phyloP scores from a whole-genome alignment of 1,140 invertebrate species.

The Vollenhovia emeryi region DNA sequence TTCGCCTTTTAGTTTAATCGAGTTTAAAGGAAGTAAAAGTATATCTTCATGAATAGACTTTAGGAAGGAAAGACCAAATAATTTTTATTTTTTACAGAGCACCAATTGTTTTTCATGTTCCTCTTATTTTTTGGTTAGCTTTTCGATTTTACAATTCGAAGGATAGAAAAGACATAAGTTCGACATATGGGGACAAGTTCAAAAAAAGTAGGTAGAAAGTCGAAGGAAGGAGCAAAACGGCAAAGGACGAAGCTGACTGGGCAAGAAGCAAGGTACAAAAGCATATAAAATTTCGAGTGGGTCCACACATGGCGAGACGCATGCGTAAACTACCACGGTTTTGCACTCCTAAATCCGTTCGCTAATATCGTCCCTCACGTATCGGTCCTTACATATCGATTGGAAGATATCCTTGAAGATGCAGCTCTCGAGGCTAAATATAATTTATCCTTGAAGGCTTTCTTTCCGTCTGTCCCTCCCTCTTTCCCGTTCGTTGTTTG shows the following conservation, averaged over 20 bases:
- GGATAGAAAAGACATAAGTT: neutral
- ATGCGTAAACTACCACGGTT: no score
- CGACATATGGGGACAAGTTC: neutral
- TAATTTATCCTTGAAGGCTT: constrained; percentile 68
- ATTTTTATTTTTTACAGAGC: neutral
- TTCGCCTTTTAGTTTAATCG: no score
- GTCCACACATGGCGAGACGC: no score
- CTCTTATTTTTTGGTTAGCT: neutral
- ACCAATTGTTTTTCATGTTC: neutral
- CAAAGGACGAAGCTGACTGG: neutral
- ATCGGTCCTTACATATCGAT: constrained; percentile 7
- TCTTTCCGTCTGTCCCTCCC: neutral
- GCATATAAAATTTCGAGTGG: neutral
- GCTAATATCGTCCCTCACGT: neutral
- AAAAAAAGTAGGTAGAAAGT: neutral
- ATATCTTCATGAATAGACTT: no score
- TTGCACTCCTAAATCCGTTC: neutral
- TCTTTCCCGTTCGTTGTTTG: constrained; percentile 22
- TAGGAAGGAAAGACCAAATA: no score
- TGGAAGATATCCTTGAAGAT: constrained; percentile 51
- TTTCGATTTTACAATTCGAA: neutral
- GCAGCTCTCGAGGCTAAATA: constrained; percentile 63
- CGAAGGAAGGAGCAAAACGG: neutral
- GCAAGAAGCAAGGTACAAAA: neutral
- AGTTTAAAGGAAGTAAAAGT: no score